A percentile compares a stretch with the other conserved stretches of the same genome.
phyloP scores from a whole-genome alignment of 2,888 invertebrate genomes.

The Tiliacea citrago region DNA sequence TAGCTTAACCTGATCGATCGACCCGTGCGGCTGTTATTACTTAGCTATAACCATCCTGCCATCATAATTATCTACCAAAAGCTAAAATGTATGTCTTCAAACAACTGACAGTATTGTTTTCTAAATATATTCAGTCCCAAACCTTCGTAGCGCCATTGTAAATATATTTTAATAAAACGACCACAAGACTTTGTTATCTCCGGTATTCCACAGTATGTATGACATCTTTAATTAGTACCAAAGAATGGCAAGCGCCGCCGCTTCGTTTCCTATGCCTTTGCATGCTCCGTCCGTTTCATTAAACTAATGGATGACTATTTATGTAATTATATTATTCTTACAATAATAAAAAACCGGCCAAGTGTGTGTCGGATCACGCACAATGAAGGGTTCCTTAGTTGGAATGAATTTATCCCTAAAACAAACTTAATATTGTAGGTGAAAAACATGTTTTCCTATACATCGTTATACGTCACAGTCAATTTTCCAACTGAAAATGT shows the following conservation, averaged over 20 bases:
- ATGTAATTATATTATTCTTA: constrained; percentile 3
- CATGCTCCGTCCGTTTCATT: constrained; percentile 25
- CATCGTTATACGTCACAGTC: too few species aligned
- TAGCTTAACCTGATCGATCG: too few species aligned
- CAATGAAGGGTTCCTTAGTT: too few species aligned
- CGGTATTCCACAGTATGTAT: constrained; percentile 16
- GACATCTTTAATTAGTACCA: constrained; percentile 50
- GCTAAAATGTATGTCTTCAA: not conserved
- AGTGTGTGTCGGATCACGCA: too few species aligned
- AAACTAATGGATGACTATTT: constrained; percentile 16
- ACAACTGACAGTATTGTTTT: not conserved
- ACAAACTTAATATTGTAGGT: too few species aligned
- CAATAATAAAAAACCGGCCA: constrained; percentile 9
- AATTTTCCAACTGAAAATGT: too few species aligned
- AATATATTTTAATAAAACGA: constrained; percentile 25
- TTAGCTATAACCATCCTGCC: too few species aligned
- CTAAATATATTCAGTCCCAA: not conserved
- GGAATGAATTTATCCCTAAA: too few species aligned
- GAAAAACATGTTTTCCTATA: too few species aligned
- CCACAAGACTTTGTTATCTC: constrained; percentile 4
- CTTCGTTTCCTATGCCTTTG: constrained; percentile 31
- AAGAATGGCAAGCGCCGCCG: constrained; percentile 42
- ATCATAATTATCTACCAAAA: not conserved
- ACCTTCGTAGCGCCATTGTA: not conserved
- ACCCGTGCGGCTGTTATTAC: too few species aligned